A percentile compares a stretch with the other conserved stretches of the same genome.
These are phyloP conservation scores for Diachrysia chrysitis DNA, from an alignment of 2,888 invertebrate species.

Conservation along the genomic window DNA sequence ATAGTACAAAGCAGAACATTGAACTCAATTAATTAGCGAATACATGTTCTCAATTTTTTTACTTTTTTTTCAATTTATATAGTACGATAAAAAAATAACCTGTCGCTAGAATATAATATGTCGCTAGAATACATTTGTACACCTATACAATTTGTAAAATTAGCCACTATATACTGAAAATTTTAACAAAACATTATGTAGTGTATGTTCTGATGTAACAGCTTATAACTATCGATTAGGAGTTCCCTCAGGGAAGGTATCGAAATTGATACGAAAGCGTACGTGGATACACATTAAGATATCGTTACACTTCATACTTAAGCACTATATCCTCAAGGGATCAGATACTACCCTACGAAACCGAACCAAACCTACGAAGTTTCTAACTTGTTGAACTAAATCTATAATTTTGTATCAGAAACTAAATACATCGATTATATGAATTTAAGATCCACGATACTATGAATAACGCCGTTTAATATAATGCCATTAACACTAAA, in stretches of 20 bases:
- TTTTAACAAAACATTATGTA: conserved; percentile 10
- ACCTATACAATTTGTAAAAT: no score
- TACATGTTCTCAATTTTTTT: background rate
- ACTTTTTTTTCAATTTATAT: no score
- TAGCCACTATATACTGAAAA: background rate
- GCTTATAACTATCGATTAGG: conserved; percentile 33
- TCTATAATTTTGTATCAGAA: conserved; percentile 24
- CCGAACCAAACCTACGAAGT: conserved; percentile 33
- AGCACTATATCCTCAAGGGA: conserved; percentile 27
- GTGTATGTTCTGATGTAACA: conserved; percentile 17
- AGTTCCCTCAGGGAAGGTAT: conserved; percentile 33
- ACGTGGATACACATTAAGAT: conserved; percentile 46
- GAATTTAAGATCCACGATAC: background rate
- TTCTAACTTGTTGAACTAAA: conserved; percentile 38
- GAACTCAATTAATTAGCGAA: background rate
- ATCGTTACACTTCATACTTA: conserved; percentile 45
- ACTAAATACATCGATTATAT: background rate
- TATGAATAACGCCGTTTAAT: no score
- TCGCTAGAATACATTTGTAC: background rate
- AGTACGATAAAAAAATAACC: no score
- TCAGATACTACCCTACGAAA: conserved; percentile 29
- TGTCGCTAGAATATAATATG: no score
- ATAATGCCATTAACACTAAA: no score
- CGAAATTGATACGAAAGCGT: conserved; percentile 33
- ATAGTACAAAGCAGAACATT: conserved; percentile 3